Percentiles rank a stretch among this genome's conserved stretches.
Conservation (phyloP, 2,797 vertebrate species). For the Myripristis murdjan region DNA sequence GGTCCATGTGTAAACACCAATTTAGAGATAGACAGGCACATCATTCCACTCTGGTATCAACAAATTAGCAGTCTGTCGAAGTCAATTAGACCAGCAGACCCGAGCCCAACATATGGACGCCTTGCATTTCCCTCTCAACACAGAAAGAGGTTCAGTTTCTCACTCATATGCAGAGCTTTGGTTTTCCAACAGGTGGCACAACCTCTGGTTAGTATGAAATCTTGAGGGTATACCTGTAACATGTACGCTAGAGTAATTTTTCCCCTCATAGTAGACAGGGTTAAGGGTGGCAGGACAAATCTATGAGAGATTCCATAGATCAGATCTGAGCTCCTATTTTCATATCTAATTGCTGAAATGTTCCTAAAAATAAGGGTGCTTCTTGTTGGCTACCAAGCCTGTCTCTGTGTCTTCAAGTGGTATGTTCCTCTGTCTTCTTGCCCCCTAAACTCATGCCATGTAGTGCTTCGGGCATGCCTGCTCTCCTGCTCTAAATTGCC, state of each 20-base stretch:
- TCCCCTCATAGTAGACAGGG: constrained; percentile 9
- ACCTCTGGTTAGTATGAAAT: constrained; percentile 36
- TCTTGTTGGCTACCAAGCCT: constrained; percentile 46
- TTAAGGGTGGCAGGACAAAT: not conserved
- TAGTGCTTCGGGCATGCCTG: constrained; percentile 76
- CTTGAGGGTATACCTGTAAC: constrained; percentile 19
- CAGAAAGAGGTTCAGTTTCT: constrained; percentile 41
- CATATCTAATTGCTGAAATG: constrained; percentile 35
- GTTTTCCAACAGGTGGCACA: constrained; percentile 68
- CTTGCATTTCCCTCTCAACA: constrained; percentile 58
- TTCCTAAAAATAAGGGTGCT: constrained; percentile 41
- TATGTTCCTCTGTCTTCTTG: constrained; percentile 56
- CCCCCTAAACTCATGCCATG: constrained; percentile 66
- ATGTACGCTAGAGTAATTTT: not conserved
- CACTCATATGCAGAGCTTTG: constrained; percentile 24
- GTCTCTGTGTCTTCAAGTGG: constrained; percentile 30
- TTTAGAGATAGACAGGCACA: constrained; percentile 95
- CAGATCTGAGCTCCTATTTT: constrained; percentile 7
- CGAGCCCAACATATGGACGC: constrained; percentile 77
- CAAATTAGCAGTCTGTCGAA: constrained; percentile 94
- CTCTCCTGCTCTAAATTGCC: constrained; percentile 84
- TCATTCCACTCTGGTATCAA: constrained; percentile 93
- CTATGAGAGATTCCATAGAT: not conserved
- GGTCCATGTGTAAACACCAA: constrained; percentile 96
- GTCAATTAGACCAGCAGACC: constrained; percentile 89